Evolutionary conservation across 1,140 invertebrate species (phyloP).

Genomic region (Limonius californicus): DNA sequence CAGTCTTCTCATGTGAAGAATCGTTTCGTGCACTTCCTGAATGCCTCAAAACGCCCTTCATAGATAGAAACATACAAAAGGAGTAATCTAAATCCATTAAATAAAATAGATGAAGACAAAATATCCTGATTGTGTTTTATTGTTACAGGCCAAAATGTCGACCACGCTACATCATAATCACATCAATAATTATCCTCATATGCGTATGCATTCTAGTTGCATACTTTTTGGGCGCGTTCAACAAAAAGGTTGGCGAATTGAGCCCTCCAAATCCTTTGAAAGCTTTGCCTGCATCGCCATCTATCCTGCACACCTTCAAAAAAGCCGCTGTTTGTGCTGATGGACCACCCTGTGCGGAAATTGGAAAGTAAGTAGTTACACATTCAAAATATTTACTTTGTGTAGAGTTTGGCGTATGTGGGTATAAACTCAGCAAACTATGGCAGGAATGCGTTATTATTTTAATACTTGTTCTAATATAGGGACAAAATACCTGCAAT

Average conservation of each 20-base stretch:
- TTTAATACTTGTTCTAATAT: no score
- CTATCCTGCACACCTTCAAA: conserved; percentile 53
- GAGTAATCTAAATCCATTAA: no score
- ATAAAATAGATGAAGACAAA: no score
- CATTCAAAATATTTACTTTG: background rate
- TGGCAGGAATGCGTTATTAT: no score
- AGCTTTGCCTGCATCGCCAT: conserved; percentile 51
- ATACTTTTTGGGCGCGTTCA: conserved; percentile 29
- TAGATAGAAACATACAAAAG: no score
- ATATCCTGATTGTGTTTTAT: no score
- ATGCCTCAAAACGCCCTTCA: no score
- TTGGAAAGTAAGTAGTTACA: conserved; percentile 63
- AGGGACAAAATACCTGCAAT: no score
- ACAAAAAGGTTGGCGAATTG: conserved; percentile 26
- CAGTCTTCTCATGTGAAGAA: no score
- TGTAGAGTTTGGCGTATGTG: no score
- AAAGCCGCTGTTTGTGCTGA: conserved; percentile 76
- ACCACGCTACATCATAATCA: background rate
- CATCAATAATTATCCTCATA: background rate
- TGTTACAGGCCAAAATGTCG: conserved; percentile 14
- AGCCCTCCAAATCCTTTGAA: conserved; percentile 50
- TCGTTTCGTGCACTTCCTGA: no score
- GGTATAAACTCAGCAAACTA: no score
- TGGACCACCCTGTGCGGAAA: conserved; percentile 66
- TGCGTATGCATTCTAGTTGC: conserved; percentile 7